phyloP scores from a whole-genome alignment of 2,888 invertebrate genomes.

The Catonia carolina region DNA sequence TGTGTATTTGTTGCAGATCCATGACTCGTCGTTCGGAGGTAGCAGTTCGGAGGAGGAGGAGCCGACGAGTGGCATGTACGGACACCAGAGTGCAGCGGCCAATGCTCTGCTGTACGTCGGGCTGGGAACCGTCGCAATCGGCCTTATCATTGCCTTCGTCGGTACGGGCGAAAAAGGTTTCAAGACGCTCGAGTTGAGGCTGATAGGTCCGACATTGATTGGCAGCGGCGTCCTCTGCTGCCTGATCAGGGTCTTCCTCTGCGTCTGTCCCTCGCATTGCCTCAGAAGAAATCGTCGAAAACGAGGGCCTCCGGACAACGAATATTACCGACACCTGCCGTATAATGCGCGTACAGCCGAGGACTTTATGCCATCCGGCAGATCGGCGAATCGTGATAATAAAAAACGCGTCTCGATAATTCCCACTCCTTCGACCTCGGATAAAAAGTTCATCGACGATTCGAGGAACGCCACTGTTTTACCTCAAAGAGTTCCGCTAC shows the following conservation, averaged over 20 bases:
- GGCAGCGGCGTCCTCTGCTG: slow-evolving; percentile 75
- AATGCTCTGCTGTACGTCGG: slow-evolving; percentile 80
- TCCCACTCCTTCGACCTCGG: slow-evolving; percentile 41
- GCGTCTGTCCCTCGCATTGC: slow-evolving; percentile 53
- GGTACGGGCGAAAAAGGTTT: slow-evolving; percentile 85
- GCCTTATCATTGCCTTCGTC: slow-evolving; percentile 81
- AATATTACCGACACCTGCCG: slow-evolving; percentile 38
- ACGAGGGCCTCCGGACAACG: slow-evolving; percentile 30
- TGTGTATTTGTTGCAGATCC: slow-evolving; percentile 64
- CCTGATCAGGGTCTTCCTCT: slow-evolving; percentile 73
- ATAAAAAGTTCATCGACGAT: slow-evolving; percentile 32
- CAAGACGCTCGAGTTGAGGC: slow-evolving; percentile 75
- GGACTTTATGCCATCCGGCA: slow-evolving; percentile 33
- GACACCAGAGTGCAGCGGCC: slow-evolving; percentile 68
- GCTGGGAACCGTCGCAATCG: slow-evolving; percentile 72
- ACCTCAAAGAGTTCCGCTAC: slow-evolving; percentile 40
- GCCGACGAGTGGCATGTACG: slow-evolving; percentile 35
- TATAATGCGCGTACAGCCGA: slow-evolving; percentile 36
- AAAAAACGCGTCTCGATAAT: slow-evolving; percentile 46
- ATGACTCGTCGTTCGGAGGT: slow-evolving; percentile 75
- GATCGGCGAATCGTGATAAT: slow-evolving; percentile 28
- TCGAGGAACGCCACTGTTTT: slow-evolving; percentile 36
- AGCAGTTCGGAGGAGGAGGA: slow-evolving; percentile 56
- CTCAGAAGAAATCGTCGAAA: slow-evolving; percentile 31
- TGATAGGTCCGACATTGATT: slow-evolving; percentile 78